Percentiles rank a stretch among this genome's conserved stretches.
phyloP scores from a whole-genome alignment of 2,113 vertebrate genomes.

The Morone saxatilis region DNA sequence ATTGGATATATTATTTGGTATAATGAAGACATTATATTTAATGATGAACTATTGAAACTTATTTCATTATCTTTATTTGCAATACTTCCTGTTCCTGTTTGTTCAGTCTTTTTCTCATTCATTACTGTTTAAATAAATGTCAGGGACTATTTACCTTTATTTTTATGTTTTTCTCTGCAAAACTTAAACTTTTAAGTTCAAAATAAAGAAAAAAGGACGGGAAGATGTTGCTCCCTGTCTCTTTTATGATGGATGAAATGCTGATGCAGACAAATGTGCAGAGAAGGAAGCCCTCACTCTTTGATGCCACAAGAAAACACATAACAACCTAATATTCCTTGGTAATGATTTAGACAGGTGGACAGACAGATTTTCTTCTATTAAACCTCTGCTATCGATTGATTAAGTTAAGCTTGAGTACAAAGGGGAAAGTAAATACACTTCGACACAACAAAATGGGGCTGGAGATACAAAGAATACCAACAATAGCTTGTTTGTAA shows the following conservation, averaged over 20 bases:
- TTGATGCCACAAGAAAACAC: conserved; percentile 29
- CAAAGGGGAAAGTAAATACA: background rate
- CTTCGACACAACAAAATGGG: background rate
- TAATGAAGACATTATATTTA: too few relatives aligned
- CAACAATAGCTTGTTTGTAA: background rate
- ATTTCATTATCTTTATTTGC: too few relatives aligned
- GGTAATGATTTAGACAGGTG: conserved; percentile 16
- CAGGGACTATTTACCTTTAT: too few relatives aligned
- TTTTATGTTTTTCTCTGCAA: too few relatives aligned
- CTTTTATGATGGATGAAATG: conserved; percentile 29
- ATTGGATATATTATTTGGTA: too few relatives aligned
- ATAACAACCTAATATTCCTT: conserved; percentile 29
- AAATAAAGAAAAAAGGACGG: too few relatives aligned
- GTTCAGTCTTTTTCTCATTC: too few relatives aligned
- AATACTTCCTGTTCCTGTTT: too few relatives aligned
- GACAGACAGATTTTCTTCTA: conserved; percentile 1
- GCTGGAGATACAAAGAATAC: background rate
- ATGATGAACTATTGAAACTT: too few relatives aligned
- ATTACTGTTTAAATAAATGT: too few relatives aligned
- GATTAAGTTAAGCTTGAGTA: background rate
- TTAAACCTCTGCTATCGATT: background rate
- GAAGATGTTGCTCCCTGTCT: background rate
- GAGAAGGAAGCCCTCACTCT: conserved; percentile 27
- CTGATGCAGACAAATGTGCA: conserved; percentile 19
- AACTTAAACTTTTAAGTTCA: too few relatives aligned